Evolutionary conservation across 2,888 invertebrate genomes (phyloP).

Genomic region (Aphodius sticticus): DNA sequence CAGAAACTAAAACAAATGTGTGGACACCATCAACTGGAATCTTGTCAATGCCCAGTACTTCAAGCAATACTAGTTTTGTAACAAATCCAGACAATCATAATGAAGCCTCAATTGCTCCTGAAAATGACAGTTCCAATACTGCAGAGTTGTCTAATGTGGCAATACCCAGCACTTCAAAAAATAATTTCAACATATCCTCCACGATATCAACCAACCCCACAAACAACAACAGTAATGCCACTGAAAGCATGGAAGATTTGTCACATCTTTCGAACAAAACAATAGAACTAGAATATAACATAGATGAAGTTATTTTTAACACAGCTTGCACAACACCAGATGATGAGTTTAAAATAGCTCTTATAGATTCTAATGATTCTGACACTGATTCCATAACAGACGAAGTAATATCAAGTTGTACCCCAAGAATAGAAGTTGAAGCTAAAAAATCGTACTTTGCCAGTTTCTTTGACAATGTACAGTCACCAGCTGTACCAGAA

Average conservation of each 20-base stretch:
- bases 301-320: slow-evolving; percentile 15
- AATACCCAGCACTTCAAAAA: neutral
- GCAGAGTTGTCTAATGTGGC: neutral
- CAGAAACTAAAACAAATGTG: neutral
- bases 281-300: neutral
- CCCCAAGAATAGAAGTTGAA: slow-evolving; percentile 26
- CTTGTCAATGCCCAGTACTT: neutral
- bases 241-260: neutral
- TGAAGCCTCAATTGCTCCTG: no score
- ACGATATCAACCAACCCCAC: neutral
- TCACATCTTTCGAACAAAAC: slow-evolving; percentile 1
- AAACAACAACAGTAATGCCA: neutral
- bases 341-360: slow-evolving; percentile 1
- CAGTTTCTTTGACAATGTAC: slow-evolving; percentile 31
- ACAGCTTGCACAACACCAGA: neutral
- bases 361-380: slow-evolving; percentile 41
- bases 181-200: neutral
- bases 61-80: neutral
- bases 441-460: slow-evolving; percentile 41
- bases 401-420: slow-evolving; percentile 24
- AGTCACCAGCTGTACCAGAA: slow-evolving; percentile 28
- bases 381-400: slow-evolving; percentile 39
- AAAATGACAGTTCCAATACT: neutral
- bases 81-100: no score
- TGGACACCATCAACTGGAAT: neutral